Percentiles rank a stretch among this genome's conserved stretches.
These are phyloP conservation scores for Caenorhabditis sp. DNA, from an alignment of 2,888 invertebrate genomes.

Conservation along the genomic window DNA sequence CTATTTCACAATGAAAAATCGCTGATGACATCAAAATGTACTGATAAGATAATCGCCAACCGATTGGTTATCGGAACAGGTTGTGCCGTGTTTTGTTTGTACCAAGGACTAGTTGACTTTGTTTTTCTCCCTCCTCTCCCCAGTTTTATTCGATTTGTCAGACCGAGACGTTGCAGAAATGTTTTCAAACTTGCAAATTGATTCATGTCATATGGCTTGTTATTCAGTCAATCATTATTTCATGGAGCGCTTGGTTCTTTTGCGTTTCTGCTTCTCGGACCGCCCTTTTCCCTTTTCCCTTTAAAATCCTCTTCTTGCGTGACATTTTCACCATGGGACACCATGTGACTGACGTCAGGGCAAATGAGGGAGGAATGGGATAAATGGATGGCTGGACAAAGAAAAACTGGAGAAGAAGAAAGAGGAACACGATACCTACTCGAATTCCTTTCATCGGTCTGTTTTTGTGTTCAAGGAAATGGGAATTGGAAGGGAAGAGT, in stretches of 20 bases:
- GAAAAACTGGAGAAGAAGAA: background rate
- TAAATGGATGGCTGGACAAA: background rate
- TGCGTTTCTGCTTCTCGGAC: too few relatives aligned
- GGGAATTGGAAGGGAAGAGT: too few relatives aligned
- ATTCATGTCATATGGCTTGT: slow-evolving; percentile 12
- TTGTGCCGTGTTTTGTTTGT: background rate
- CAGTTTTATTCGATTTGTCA: background rate
- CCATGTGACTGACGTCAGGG: slow-evolving; percentile 12
- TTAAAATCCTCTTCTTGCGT: slow-evolving; percentile 8
- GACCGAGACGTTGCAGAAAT: background rate
- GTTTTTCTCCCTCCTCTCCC: background rate
- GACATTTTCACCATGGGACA: slow-evolving; percentile 10
- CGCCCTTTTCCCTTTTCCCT: background rate
- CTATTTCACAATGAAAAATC: background rate
- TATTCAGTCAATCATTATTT: slow-evolving; percentile 9
- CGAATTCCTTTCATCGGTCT: background rate
- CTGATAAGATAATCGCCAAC: slow-evolving; percentile 12
- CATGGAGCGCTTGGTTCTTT: background rate
- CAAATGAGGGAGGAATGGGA: background rate
- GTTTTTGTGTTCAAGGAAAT: too few relatives aligned
- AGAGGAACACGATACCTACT: background rate
- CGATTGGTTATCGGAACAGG: background rate
- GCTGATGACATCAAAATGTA: slow-evolving; percentile 2
- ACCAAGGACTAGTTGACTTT: background rate
- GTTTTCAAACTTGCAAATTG: slow-evolving; percentile 2